A percentile compares a stretch with the other conserved stretches of the same genome.
Evolutionary conservation across 2,113 vertebrate genomes (phyloP).

Genomic region (Trachemys scripta): DNA sequence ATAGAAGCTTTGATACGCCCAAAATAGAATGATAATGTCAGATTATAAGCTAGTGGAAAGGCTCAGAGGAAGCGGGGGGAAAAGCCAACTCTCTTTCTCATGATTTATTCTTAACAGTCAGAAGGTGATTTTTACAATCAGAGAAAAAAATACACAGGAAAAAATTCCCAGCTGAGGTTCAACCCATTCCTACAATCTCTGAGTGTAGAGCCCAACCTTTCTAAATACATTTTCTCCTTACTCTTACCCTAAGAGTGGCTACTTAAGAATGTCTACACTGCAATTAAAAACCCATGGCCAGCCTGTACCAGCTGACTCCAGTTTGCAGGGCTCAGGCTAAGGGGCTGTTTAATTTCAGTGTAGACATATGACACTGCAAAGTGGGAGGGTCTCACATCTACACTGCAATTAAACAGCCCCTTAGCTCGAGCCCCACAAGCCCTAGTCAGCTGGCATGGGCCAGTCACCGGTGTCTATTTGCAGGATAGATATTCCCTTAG

Average conservation of each 20-base stretch:
- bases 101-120: conserved; percentile 39
- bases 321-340: background rate
- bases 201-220: background rate
- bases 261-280: background rate
- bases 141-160: conserved; percentile 55
- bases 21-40: background rate
- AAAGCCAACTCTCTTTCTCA: background rate
- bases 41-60: background rate
- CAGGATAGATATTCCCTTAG: background rate
- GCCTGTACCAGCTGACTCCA: background rate
- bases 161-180: conserved; percentile 50
- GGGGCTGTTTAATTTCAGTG: background rate
- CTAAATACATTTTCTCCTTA: background rate
- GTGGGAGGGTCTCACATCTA: background rate
- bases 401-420: background rate
- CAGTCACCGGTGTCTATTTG: background rate
- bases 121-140: background rate
- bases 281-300: background rate
- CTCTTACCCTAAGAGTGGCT: background rate
- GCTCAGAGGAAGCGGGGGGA: background rate
- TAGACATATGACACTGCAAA: background rate
- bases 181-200: conserved; percentile 30
- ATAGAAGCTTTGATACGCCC: background rate
- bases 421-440: background rate
- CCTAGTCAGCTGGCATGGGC: background rate